A percentile compares a stretch with the other conserved stretches of the same genome.
Evolutionary conservation across 2,113 vertebrate genomes (phyloP).

Genomic region (Suncus etruscus): DNA sequence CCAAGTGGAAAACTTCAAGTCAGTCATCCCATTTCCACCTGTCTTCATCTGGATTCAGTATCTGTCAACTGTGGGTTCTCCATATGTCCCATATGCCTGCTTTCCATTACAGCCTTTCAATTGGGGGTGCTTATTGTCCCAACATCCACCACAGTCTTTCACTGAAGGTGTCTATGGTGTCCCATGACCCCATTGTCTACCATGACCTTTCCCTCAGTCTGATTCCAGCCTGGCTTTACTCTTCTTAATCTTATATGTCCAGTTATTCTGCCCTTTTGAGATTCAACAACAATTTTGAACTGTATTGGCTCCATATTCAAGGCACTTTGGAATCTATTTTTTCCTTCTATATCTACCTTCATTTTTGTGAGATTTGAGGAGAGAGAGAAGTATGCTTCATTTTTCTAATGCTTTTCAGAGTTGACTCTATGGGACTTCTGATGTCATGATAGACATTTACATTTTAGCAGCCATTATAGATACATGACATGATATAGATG

Average conservation of each 20-base stretch:
- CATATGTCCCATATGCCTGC: too few species aligned
- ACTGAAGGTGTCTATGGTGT: too few species aligned
- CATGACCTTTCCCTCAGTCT: not conserved
- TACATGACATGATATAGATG: too few species aligned
- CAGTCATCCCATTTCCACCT: not conserved
- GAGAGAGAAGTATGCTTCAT: not conserved
- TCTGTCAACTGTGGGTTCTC: not conserved
- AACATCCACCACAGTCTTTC: not conserved
- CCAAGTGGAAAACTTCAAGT: not conserved
- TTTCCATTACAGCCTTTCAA: not conserved
- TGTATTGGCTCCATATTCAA: not conserved
- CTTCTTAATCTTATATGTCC: not conserved
- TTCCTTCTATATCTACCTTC: not conserved
- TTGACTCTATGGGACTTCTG: not conserved
- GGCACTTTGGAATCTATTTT: not conserved
- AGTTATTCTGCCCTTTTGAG: not conserved
- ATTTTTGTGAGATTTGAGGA: constrained; percentile 5
- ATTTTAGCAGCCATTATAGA: too few species aligned
- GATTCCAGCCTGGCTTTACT: not conserved
- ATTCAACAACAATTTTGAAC: not conserved
- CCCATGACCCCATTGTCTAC: too few species aligned
- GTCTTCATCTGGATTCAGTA: not conserved
- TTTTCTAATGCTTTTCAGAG: constrained; percentile 1
- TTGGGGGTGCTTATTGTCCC: not conserved
- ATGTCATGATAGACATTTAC: too few species aligned